phyloP scores from a whole-genome alignment of 64 coral and sea anemone species.

The Montipora cactus region DNA sequence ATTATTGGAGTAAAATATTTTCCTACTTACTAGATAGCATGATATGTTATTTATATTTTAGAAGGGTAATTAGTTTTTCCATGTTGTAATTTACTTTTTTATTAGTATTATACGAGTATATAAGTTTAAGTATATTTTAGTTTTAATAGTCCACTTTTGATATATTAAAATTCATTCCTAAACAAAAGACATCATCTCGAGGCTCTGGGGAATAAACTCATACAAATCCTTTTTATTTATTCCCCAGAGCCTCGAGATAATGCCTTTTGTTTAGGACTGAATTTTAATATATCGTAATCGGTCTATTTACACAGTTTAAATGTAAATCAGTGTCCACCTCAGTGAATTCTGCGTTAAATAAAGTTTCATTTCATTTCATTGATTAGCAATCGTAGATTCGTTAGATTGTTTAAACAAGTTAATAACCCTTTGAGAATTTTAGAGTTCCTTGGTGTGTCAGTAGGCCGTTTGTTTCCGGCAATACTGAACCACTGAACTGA shows the following conservation, averaged over 20 bases:
- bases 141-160: neutral
- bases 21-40: neutral
- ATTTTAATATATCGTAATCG: too few relatives aligned
- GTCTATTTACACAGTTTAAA: neutral
- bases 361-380: neutral
- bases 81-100: neutral
- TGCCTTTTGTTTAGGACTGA: too few relatives aligned
- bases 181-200: neutral
- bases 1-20: neutral
- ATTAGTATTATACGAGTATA: neutral
- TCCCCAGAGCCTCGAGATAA: too few relatives aligned
- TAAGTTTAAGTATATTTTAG: neutral
- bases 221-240: too few relatives aligned
- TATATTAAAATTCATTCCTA: too few relatives aligned
- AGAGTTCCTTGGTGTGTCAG: too few relatives aligned
- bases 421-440: too few relatives aligned
- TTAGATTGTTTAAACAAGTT: too few relatives aligned
- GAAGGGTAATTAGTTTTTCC: neutral
- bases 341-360: neutral
- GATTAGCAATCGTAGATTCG: too few relatives aligned
- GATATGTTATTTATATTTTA: neutral
- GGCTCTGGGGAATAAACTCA: too few relatives aligned
- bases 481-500: too few relatives aligned
- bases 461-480: too few relatives aligned
- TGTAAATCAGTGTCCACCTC: neutral